Percentiles rank a stretch among this genome's conserved stretches.
Conservation (phyloP, 2,797 vertebrate species). For the Schizothorax lantsangensis region DNA sequence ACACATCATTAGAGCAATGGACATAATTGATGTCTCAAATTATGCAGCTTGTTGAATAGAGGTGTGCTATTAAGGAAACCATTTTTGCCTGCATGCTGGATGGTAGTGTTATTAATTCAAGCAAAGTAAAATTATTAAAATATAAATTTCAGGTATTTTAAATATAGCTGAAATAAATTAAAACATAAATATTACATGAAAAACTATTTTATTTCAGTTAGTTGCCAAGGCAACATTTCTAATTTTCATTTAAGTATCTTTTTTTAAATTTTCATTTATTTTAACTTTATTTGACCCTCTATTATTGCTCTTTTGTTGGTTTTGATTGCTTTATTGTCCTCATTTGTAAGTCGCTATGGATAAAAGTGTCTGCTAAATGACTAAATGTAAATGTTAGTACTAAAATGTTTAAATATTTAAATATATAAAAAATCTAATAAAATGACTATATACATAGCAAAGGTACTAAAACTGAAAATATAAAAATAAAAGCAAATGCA, state of each 20-base stretch:
- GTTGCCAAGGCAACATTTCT: neutral
- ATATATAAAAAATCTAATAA: no score
- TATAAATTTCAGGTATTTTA: neutral
- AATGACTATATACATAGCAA: no score
- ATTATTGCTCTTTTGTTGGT: neutral
- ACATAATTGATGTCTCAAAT: slow-evolving; percentile 5
- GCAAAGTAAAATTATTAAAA: neutral
- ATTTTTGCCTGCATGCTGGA: neutral
- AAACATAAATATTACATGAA: neutral
- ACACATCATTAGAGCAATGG: neutral
- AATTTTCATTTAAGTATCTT: neutral
- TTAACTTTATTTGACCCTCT: neutral
- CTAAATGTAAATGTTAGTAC: neutral
- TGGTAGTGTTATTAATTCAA: neutral
- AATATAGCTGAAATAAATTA: neutral
- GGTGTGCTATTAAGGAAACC: neutral
- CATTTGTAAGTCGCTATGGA: neutral
- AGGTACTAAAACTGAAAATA: neutral
- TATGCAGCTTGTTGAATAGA: neutral
- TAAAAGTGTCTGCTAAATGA: neutral
- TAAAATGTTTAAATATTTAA: neutral
- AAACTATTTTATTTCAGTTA: neutral
- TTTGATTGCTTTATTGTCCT: neutral
- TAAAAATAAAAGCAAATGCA: no score
- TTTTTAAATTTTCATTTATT: no score